Evolutionary conservation across 2,797 vertebrate species (phyloP).

Genomic region (Enteromius thamalakanensis): DNA sequence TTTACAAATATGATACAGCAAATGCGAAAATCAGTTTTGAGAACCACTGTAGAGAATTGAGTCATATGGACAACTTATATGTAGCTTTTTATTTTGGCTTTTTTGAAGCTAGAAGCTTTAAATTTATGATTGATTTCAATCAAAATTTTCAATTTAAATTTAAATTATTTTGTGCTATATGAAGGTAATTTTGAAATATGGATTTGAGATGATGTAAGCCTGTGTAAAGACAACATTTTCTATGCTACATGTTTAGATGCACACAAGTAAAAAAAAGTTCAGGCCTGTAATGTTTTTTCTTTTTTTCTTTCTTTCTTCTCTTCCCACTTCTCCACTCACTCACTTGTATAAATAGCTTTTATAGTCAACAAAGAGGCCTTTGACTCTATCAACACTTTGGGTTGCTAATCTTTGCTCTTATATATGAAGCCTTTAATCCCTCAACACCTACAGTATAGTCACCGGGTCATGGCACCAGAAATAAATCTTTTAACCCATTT

Average conservation of each 20-base stretch:
- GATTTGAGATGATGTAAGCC: background rate
- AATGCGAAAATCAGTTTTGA: background rate
- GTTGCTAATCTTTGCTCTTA: conserved; percentile 9
- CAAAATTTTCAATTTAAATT: no score
- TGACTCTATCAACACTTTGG: conserved; percentile 4
- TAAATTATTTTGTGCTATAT: background rate
- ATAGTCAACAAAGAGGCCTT: conserved; percentile 21
- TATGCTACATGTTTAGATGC: background rate
- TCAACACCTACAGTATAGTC: background rate
- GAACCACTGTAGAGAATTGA: background rate
- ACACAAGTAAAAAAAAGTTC: background rate
- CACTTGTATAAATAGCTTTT: conserved; percentile 27
- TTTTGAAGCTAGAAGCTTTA: background rate
- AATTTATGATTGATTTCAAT: background rate
- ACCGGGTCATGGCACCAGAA: conserved; percentile 16
- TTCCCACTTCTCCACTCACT: conserved; percentile 30
- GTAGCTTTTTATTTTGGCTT: background rate
- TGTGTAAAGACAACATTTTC: background rate
- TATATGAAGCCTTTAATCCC: conserved; percentile 9
- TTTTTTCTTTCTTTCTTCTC: background rate
- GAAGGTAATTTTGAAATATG: background rate
- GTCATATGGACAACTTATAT: background rate
- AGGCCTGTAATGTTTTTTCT: background rate
- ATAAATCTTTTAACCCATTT: background rate
- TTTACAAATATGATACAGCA: background rate